Base-by-base conservation (phyloP, 35 echinoderm and acorn worm species). In the Anneissia japonica region DNA sequence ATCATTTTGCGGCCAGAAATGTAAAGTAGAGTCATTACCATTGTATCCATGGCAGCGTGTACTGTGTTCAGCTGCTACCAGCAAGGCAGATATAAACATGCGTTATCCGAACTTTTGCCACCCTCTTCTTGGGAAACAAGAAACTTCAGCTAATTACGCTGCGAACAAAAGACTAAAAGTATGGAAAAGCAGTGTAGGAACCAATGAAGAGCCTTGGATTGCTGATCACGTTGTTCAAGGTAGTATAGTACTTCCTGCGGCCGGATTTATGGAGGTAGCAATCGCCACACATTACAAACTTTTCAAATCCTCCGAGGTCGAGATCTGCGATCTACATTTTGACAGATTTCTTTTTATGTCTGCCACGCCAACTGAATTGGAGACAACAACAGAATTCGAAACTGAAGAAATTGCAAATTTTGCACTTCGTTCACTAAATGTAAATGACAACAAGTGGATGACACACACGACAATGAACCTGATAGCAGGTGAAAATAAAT, bases 21-120 rank as follows among this genome's bases (percentile, higher is more conserved):
- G 14, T 12, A 39, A 32, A 33, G 38, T 38, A 38, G 28, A 40
- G 11, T 40, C 79, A 26, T 21, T 81, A 81, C 79, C 79, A 39
- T 9, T 40, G 35, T 81, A 81, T 39, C 79, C 79, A 81, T 81
- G 79, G 79, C 79, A 81, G 40, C 79, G 79, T 10, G 31, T 81
- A 6, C 10, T 5, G 31, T 81, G 79, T 81, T 37, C 79, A 12
- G 35, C 35, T 9, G 36, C 35, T 39, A 26, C 36, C 0, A 16
- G 16, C 4, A 26, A 4, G 11, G 37, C 9, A 4, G 38, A 29
- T 38, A 39, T 38, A 4, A 30, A 38, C 16, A 38, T 38, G 35
- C 9, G 36, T 26, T 81, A 38, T 40, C 79, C 79, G 11, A 38
- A 38, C 17, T 0, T 0, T 36, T 38, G 38, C 37, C 79, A 81